phyloP scores from a whole-genome alignment of 2,113 vertebrate species.

The Amblyornis subalaris region DNA sequence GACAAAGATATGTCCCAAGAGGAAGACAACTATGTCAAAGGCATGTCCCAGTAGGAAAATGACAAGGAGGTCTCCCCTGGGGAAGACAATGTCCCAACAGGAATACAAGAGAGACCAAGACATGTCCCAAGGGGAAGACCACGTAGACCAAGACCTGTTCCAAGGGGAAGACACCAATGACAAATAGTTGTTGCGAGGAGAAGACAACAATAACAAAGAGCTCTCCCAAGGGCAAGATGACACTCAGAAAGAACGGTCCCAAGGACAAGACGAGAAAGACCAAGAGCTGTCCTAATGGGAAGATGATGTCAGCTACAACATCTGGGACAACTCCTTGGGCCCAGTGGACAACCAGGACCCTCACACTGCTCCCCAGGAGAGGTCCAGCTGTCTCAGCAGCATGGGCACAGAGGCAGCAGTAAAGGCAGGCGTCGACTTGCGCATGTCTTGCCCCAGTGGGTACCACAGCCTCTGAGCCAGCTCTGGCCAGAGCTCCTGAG shows the following conservation, averaged over 20 bases:
- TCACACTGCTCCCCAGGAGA: background rate
- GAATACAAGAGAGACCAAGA: background rate
- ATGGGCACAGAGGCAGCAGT: background rate
- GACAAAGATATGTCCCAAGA: background rate
- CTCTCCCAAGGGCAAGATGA: background rate
- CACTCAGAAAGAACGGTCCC: too few relatives aligned
- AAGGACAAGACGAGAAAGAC: background rate
- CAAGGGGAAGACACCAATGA: background rate
- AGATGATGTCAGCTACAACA: background rate
- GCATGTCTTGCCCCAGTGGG: background rate
- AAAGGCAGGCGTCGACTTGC: background rate
- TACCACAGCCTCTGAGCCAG: background rate
- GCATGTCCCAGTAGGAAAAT: background rate
- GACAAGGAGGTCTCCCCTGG: background rate
- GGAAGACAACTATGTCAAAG: background rate
- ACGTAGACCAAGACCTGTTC: background rate
- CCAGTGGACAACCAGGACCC: background rate
- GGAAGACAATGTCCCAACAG: background rate
- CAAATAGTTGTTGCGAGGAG: too few relatives aligned
- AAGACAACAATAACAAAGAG: background rate
- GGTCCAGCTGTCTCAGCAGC: background rate
- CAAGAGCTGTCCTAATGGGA: background rate
- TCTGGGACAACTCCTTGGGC: background rate
- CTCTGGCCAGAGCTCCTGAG: background rate
- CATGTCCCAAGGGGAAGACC: background rate